Conservation (phyloP, 2,888 invertebrate genomes). For the Lepetodrilus schrolli region DNA sequence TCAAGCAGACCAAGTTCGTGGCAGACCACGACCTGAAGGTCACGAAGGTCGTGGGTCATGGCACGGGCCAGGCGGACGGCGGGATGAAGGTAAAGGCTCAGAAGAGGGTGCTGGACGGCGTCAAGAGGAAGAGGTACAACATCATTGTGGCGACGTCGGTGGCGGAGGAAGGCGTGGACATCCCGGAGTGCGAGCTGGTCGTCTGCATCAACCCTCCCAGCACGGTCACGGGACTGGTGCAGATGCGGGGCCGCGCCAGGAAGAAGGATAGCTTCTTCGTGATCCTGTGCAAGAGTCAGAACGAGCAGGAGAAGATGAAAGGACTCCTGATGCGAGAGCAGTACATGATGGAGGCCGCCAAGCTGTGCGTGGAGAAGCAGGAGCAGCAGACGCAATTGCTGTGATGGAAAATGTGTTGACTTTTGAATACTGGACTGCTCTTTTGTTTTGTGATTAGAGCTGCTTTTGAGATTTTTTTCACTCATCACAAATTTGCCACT, state of each 20-base stretch:
- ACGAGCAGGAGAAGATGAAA: constrained; percentile 55
- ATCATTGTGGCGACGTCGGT: constrained; percentile 70
- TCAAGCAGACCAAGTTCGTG: constrained; percentile 41
- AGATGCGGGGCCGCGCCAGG: constrained; percentile 71
- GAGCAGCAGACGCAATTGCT: constrained; percentile 2
- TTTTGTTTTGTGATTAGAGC: too few relatives aligned
- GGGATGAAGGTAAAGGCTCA: constrained; percentile 70
- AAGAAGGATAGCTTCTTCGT: constrained; percentile 65
- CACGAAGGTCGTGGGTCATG: constrained; percentile 64
- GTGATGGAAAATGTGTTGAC: too few relatives aligned
- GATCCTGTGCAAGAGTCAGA: constrained; percentile 60
- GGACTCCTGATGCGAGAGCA: constrained; percentile 57
- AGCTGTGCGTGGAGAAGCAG: constrained; percentile 37
- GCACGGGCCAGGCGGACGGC: constrained; percentile 52
- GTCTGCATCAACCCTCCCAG: constrained; percentile 68
- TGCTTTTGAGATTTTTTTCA: too few relatives aligned
- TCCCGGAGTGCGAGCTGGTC: constrained; percentile 68
- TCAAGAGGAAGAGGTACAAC: constrained; percentile 46
- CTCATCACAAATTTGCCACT: too few relatives aligned
- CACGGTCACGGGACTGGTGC: constrained; percentile 67
- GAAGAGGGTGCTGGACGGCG: constrained; percentile 57
- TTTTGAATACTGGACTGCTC: too few relatives aligned
- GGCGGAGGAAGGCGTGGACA: constrained; percentile 71
- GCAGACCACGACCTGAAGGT: constrained; percentile 41
- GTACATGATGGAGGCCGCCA: constrained; percentile 64